A percentile compares a stretch with the other conserved stretches of the same genome.
These are phyloP conservation scores for Myotis davidii DNA, from an alignment of 2,113 vertebrate species.

Conservation along the genomic window DNA sequence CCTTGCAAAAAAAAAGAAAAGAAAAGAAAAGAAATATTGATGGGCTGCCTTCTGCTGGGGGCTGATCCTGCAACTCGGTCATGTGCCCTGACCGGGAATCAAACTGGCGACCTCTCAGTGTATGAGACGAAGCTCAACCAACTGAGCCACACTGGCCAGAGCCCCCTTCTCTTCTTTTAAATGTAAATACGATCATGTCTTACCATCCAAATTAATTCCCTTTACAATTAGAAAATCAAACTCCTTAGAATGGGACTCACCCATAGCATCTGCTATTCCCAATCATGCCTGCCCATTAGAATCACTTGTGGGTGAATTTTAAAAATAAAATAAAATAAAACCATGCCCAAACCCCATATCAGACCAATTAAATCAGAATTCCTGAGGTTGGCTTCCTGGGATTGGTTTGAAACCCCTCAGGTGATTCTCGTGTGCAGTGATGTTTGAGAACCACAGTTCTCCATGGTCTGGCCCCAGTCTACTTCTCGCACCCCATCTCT, in stretches of 20 bases:
- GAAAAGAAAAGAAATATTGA: no score
- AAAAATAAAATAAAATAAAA: background rate
- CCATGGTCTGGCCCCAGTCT: background rate
- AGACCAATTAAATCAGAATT: background rate
- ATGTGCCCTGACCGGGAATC: no score
- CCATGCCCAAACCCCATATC: background rate
- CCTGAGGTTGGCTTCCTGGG: background rate
- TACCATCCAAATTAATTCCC: background rate
- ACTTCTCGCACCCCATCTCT: background rate
- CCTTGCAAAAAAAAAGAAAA: no score
- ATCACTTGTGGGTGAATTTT: background rate
- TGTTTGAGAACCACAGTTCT: background rate
- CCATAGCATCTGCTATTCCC: background rate
- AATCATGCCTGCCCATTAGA: background rate
- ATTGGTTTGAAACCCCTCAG: background rate
- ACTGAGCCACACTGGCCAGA: no score
- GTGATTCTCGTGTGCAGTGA: background rate
- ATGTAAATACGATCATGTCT: background rate
- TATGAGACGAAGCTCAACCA: no score
- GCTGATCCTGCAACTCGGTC: no score
- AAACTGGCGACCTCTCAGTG: no score
- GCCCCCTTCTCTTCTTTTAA: background rate
- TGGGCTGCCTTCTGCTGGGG: no score
- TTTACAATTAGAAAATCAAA: background rate
- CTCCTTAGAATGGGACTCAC: background rate